Base-by-base conservation (phyloP, 2,888 invertebrate genomes). In the Drosophila parthenogenetica region DNA sequence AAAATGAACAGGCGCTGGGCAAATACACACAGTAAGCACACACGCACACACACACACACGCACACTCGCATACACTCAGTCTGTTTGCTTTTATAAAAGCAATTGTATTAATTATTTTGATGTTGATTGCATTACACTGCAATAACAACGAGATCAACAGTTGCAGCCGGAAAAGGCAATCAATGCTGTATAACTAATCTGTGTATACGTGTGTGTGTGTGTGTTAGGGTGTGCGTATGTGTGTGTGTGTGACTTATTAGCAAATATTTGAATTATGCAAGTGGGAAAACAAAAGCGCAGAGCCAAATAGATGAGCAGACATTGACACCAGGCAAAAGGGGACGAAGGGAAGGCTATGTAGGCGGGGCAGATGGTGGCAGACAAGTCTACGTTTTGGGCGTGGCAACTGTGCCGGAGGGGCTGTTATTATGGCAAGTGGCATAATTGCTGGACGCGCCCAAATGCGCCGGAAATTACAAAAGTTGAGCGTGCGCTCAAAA, bases 101-200 rank as follows among this genome's bases (percentile, higher is more conserved):
- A 66, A 71, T 86, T 78, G 67, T 75, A 66, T 79, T 77, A 78
- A 86, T 80, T 86, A 78, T 81, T 81, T 86, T 87, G 61, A 74
- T 77, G 81, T 81, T 81, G 79, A 82, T 77, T 82, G 78, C 78
- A 81, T 81, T 86, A 67, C 69, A 63, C 53, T 46, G 61, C 67
- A 60, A 59, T 13, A 50, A 53, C 67, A 73, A 25, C 32, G 50
- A 46, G 55, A 57, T 57, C 55, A 57, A 57, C 72, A 63, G 65
- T 59, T 68, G 64, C 73, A 59, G 29, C 43, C 55, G 71, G 70
- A 70, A 54, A 17, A 45, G 69, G 17, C 54, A 39, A 60, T 5
- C 16, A 51, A 4, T 32, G 37, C 14, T 35, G 32, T 32, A 22
- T 11, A 40, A 17, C 40, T 35, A 39, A 29, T 29, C 16, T 22